Evolutionary conservation across 1,140 invertebrate genomes (phyloP).

Genomic region (Calliphora vicina): DNA sequence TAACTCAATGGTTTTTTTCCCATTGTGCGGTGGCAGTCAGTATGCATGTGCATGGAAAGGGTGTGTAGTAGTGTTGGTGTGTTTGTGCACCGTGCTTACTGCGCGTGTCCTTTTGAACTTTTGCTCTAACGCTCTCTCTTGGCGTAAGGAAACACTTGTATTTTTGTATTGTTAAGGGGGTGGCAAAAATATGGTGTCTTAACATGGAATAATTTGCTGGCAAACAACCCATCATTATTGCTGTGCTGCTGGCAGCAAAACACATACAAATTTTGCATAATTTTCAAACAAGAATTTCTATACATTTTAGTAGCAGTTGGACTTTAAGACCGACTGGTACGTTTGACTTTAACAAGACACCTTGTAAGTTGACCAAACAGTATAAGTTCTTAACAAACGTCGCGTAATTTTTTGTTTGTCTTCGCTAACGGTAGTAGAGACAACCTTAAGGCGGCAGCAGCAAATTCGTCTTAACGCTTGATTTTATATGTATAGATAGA

Average conservation of each 20-base stretch:
- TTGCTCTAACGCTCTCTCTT: not conserved
- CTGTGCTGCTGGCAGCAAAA: not conserved
- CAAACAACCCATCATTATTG: not conserved
- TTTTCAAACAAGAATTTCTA: conserved; percentile 3
- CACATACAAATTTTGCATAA: not conserved
- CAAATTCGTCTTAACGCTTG: not conserved
- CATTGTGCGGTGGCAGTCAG: not conserved
- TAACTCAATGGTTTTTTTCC: not conserved
- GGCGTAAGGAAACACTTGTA: not conserved
- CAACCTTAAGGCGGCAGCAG: too few species aligned
- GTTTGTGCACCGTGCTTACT: not conserved
- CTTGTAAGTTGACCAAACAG: not conserved
- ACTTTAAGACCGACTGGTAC: conserved; percentile 18
- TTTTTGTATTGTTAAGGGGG: not conserved
- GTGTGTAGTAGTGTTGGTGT: not conserved
- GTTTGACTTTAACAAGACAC: not conserved
- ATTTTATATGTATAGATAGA: not conserved
- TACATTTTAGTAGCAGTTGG: conserved; percentile 25
- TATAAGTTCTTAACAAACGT: not conserved
- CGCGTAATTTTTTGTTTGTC: too few species aligned
- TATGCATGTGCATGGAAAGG: not conserved
- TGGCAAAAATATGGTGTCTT: conserved; percentile 20
- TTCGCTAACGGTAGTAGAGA: too few species aligned
- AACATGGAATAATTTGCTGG: not conserved
- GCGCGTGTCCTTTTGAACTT: not conserved